These are phyloP conservation scores for Manacus vitellinus DNA, from an alignment of 2,113 vertebrate species.

Conservation along the genomic window DNA sequence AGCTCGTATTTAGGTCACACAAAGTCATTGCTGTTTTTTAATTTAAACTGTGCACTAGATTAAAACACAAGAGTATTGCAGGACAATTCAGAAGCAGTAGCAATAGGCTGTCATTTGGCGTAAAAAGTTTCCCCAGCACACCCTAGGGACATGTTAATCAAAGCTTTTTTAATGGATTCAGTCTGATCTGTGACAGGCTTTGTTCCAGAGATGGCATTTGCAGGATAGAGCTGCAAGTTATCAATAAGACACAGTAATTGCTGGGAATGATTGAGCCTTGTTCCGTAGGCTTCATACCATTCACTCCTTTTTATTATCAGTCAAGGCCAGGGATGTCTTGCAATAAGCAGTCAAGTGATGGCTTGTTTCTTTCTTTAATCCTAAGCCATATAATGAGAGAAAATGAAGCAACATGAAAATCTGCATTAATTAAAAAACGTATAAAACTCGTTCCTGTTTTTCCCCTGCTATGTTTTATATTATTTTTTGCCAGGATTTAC, in stretches of 20 bases:
- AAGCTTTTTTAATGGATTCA: slow-evolving; percentile 83
- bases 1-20: slow-evolving; percentile 78
- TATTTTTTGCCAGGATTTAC: slow-evolving; percentile 29
- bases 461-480: neutral
- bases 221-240: slow-evolving; percentile 79
- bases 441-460: neutral
- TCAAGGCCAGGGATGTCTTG: slow-evolving; percentile 64
- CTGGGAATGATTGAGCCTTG: slow-evolving; percentile 71
- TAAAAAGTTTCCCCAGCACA: slow-evolving; percentile 78
- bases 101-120: slow-evolving; percentile 71
- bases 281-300: slow-evolving; percentile 69
- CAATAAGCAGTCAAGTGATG: slow-evolving; percentile 63
- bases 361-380: slow-evolving; percentile 65
- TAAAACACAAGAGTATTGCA: slow-evolving; percentile 77
- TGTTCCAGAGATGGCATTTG: slow-evolving; percentile 80
- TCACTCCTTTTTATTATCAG: slow-evolving; percentile 67
- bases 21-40: slow-evolving; percentile 79
- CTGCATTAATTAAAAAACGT: slow-evolving; percentile 21
- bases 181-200: slow-evolving; percentile 82
- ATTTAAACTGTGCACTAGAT: slow-evolving; percentile 75
- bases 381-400: slow-evolving; percentile 44
- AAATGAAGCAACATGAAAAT: slow-evolving; percentile 63
- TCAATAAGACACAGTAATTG: slow-evolving; percentile 84
- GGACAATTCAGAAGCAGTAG: slow-evolving; percentile 69
- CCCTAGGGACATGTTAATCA: slow-evolving; percentile 81